These are phyloP conservation scores for Oryzias javanicus DNA, from an alignment of 2,113 vertebrate genomes.

Conservation along the genomic window DNA sequence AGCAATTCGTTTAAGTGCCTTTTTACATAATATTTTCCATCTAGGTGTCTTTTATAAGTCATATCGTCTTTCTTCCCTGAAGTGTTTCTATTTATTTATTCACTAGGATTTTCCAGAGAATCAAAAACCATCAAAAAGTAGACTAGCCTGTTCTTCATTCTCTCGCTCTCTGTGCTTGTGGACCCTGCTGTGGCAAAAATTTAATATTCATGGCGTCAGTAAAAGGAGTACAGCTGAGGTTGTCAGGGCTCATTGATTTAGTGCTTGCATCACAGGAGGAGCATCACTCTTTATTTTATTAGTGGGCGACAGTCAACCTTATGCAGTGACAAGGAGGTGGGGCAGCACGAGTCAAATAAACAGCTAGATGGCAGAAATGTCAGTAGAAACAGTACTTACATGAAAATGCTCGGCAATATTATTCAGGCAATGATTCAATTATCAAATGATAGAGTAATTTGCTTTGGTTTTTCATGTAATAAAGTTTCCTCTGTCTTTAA, in stretches of 20 bases:
- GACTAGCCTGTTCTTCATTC: constrained; percentile 6
- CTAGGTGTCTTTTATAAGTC: too few species aligned
- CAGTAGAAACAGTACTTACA: constrained; percentile 18
- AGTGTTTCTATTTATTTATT: too few species aligned
- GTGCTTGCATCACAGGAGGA: constrained; percentile 56
- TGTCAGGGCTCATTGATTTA: constrained; percentile 72
- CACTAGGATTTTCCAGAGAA: constrained; percentile 5
- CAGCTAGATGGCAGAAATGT: constrained; percentile 36
- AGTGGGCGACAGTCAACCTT: constrained; percentile 62
- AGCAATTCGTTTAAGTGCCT: too few species aligned
- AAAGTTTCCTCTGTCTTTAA: constrained; percentile 22
- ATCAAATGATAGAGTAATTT: constrained; percentile 7
- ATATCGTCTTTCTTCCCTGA: too few species aligned
- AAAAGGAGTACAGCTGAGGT: constrained; percentile 65
- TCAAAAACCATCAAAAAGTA: constrained; percentile 37
- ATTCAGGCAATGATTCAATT: background rate
- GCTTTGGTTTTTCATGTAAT: background rate
- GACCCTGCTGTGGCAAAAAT: constrained; percentile 62
- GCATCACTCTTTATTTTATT: constrained; percentile 70
- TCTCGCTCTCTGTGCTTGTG: constrained; percentile 21
- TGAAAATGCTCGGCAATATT: background rate
- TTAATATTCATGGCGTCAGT: constrained; percentile 69
- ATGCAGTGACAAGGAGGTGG: constrained; percentile 56
- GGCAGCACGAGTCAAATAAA: constrained; percentile 28
- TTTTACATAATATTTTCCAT: too few species aligned